Evolutionary conservation across 2,113 vertebrate genomes (phyloP), one percentile per base, ranked within the genome.

Genomic region (Pangasianodon gigas): DNA sequence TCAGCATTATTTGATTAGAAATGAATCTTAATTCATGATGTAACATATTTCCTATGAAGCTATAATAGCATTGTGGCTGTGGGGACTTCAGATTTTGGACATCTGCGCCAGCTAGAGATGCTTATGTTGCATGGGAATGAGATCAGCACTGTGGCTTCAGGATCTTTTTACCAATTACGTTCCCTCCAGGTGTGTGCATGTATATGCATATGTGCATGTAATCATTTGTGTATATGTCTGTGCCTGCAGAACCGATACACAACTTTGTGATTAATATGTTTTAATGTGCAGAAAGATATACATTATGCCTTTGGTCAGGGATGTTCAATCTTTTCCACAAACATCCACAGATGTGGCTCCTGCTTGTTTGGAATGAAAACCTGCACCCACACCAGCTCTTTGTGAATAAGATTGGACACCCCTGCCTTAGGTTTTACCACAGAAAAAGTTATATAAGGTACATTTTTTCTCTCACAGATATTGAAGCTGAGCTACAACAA

Each of bases 401-500:
- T 82, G n/a, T 82, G 29, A 6, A 29, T 52, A 56, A 54, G 29
- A 56, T 54, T 54, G n/a, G 79, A 56, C 51, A 54, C 51, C 79
- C 14, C 29, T 82, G 86, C 74, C 71, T 87, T n/a, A 29, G 16
- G 86, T 37, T 48, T 46, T 79, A 62, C 74, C 24, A 46, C n/a
- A 46, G 37, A 44, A 79, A 79, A 29, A 18, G 56, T 65, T 18
- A 56, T 56, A 11, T 87, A 54, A 19, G 37, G 21, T 71, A 14
- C 19, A 29, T 86, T 16, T 88, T 58, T 10, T n/a, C 13, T 24
- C 29, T 67, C 13, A 37, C 92, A 97, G 96, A 95, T 96, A 82
- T 86, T 97, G 90, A 97, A 97, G 93, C 87, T 97, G 90, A 97
- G 96, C 89, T 97, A 97, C 92, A 97, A 97, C 94, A 96, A 96